These are phyloP conservation scores for Shargacucullia verbasci DNA, from an alignment of 2,888 invertebrate genomes.

Conservation along the genomic window DNA sequence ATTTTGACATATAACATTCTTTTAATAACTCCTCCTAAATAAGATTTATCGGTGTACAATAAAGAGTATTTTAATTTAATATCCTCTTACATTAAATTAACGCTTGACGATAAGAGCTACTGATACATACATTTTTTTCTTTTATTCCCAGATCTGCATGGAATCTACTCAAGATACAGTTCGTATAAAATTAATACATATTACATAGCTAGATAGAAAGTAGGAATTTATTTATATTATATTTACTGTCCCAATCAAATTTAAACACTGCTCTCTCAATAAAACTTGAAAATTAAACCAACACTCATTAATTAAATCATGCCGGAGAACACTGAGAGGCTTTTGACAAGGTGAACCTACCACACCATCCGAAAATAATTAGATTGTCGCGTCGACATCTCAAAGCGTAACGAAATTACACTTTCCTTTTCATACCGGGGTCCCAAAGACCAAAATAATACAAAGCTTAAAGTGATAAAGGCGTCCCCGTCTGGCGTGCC, in stretches of 20 bases:
- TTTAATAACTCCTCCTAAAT: no score
- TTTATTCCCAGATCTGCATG: conserved; percentile 58
- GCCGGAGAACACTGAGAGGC: conserved; percentile 73
- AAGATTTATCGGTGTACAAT: no score
- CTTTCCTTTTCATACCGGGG: conserved; percentile 83
- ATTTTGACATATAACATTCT: no score
- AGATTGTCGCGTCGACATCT: conserved; percentile 87
- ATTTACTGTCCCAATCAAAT: conserved; percentile 29
- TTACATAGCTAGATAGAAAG: conserved; percentile 20
- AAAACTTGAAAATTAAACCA: conserved; percentile 56
- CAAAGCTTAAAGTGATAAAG: conserved; percentile 86
- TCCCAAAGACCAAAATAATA: conserved; percentile 85
- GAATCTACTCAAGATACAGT: conserved; percentile 57
- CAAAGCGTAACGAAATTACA: conserved; percentile 88
- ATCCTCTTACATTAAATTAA: conserved; percentile 10
- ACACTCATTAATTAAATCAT: conserved; percentile 70
- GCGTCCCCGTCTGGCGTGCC: conserved; percentile 74
- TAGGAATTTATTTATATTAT: conserved; percentile 12
- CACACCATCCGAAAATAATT: conserved; percentile 81
- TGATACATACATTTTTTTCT: conserved; percentile 54
- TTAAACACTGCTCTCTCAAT: conserved; percentile 36
- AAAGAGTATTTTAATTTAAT: no score
- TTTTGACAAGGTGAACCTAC: conserved; percentile 84
- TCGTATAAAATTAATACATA: conserved; percentile 49
- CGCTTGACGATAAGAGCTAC: conserved; percentile 45